These are phyloP conservation scores for Taeniopygia guttata DNA, from an alignment of 2,797 vertebrate species.

Conservation along the genomic window DNA sequence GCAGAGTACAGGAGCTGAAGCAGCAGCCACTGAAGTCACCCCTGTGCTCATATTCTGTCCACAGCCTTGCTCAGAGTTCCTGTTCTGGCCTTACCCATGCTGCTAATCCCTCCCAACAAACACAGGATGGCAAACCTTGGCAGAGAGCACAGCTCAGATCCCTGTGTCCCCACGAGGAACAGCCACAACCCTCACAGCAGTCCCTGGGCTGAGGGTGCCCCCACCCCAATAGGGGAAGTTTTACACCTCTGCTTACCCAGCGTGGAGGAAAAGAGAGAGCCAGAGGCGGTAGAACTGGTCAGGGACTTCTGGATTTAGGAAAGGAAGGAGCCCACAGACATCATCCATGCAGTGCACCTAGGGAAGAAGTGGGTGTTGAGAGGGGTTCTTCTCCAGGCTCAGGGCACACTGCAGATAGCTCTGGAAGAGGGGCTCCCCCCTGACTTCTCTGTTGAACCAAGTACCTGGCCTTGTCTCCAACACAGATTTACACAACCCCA, in stretches of 20 bases:
- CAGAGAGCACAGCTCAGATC: not conserved
- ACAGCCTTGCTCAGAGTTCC: not conserved
- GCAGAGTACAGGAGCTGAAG: conserved; percentile 47
- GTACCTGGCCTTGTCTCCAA: not conserved
- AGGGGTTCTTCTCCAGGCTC: not conserved
- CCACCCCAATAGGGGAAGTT: not conserved
- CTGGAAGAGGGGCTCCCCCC: not conserved
- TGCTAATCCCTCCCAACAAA: not conserved
- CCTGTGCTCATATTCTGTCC: not conserved
- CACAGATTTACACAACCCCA: fast-evolving
- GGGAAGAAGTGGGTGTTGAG: not conserved
- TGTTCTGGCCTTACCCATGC: not conserved
- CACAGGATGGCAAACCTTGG: not conserved
- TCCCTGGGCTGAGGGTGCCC: not conserved
- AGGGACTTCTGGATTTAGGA: conserved; percentile 95
- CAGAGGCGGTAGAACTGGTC: conserved; percentile 98
- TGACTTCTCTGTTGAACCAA: not conserved
- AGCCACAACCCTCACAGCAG: not conserved
- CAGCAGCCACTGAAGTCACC: not conserved
- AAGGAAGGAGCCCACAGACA: conserved; percentile 94
- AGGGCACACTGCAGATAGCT: not conserved
- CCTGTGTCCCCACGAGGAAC: fast-evolving
- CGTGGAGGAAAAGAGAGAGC: conserved; percentile 96
- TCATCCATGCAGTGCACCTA: conserved; percentile 99
- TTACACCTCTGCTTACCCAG: conserved; percentile 82